A percentile compares a stretch with the other conserved stretches of the same genome.
phyloP scores from a whole-genome alignment of 2,888 invertebrate species.

The Ophion costatus region DNA sequence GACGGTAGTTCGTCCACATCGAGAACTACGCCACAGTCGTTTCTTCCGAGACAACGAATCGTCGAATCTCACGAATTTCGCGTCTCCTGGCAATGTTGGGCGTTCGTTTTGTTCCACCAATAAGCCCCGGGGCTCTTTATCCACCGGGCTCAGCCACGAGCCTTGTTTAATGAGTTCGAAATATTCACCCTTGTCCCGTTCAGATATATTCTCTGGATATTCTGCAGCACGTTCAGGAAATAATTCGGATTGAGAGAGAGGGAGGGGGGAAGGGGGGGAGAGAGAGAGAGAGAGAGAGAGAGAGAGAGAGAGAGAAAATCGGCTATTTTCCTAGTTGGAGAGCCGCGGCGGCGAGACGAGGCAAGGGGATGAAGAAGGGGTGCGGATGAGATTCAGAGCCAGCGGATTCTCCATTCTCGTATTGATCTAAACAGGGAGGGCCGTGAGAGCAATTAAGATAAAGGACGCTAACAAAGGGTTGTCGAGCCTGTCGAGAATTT shows the following conservation, averaged over 20 bases:
- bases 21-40: background rate
- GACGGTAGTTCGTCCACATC: background rate
- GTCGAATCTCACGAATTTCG: conserved; percentile 3
- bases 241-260: conserved; percentile 76
- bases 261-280: conserved; percentile 25
- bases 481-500: conserved; percentile 72
- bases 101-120: conserved; percentile 3
- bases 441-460: conserved; percentile 83
- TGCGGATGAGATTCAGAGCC: conserved; percentile 43
- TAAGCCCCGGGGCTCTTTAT: background rate
- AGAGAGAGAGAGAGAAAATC: conserved; percentile 58
- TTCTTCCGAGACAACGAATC: background rate
- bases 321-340: conserved; percentile 33
- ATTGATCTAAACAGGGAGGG: conserved; percentile 81
- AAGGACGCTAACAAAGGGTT: conserved; percentile 82
- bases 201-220: conserved; percentile 17
- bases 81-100: background rate
- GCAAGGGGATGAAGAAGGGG: conserved; percentile 10
- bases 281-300: conserved; percentile 61
- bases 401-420: conserved; percentile 72
- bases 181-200: conserved; percentile 38
- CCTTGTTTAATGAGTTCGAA: conserved; percentile 62
- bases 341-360: conserved; percentile 11
- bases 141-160: background rate
- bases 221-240: conserved; percentile 69